Evolutionary conservation across 2,797 vertebrate species (phyloP), one percentile per base, ranked within the genome.

Genomic region (Chloroceryle amazona): DNA sequence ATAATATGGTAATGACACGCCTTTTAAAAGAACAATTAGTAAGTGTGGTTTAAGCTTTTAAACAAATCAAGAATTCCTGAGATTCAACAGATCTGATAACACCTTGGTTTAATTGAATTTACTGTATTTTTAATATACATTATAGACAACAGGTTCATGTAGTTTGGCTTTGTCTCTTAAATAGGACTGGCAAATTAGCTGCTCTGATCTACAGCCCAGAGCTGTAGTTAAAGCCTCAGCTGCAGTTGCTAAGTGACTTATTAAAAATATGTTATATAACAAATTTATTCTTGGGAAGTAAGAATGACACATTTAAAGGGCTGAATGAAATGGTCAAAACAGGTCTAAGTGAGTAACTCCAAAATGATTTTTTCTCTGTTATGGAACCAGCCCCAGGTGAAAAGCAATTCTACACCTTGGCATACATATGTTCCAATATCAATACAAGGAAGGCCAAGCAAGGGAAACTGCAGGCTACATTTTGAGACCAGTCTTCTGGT

Each of bases 21-120:
- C 23, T 85, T 93, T 84, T 42, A 90, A 90, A 94, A 71, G 13
- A 90, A 82, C 16, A 87, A 41, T 90, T 90, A 93, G 66, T n/a
- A 71, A 66, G 52, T 62, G 25, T 3, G 0, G 18, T 23, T 90
- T 86, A 72, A 88, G 23, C 8, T 89, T 90, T 82, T 92, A 76
- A 80, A 75, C 25, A 70, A 91, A 41, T 35, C 31, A 44, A 76
- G 71, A 89, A 86, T 52, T 90, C 9, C 51, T 70, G 58, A 89
- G 39, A 58, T 55, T 82, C 80, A 96, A 60, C 20, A 87, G 57
- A 35, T 49, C 23, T 67, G 55, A 73, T 90, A 74, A 4, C 26
- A 63, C 9, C 14, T 90, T 73, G 23, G 89, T 84, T 75, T 58
- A 62, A 72, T 75, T 44, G 7, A 81, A 66, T 85, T 49, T 65